phyloP scores from a whole-genome alignment of 2,113 vertebrate genomes.

The Myrmecophaga tridactyla region DNA sequence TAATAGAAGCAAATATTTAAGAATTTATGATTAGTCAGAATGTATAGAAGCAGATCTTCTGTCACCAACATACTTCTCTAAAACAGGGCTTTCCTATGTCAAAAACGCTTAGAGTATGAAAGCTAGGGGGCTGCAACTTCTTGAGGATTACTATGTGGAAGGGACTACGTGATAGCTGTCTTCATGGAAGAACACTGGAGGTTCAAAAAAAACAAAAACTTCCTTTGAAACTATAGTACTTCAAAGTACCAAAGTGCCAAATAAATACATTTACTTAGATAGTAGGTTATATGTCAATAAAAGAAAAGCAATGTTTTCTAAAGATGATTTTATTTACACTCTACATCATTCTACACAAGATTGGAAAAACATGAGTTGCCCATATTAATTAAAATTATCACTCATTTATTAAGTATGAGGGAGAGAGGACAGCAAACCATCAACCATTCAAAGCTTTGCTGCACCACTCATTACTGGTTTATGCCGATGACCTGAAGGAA shows the following conservation, averaged over 20 bases:
- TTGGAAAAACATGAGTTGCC: background rate
- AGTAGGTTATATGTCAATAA: background rate
- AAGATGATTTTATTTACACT: background rate
- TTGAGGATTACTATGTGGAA: background rate
- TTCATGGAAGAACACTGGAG: background rate
- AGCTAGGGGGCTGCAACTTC: background rate
- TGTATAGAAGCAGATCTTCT: background rate
- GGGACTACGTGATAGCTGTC: background rate
- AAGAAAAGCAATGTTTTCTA: background rate
- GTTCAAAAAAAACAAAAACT: background rate
- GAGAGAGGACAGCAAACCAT: background rate
- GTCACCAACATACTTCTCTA: background rate
- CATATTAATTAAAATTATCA: background rate
- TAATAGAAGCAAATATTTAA: background rate
- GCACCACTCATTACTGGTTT: background rate
- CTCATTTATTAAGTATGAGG: background rate
- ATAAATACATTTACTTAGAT: background rate
- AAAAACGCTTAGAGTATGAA: background rate
- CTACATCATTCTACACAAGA: background rate
- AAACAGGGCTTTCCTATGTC: background rate
- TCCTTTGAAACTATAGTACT: background rate
- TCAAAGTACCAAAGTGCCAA: background rate
- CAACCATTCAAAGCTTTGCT: background rate
- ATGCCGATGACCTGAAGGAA: background rate
- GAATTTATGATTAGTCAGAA: background rate